These are phyloP conservation scores for Ctena decussata DNA, from an alignment of 2,888 invertebrate species.

Conservation along the genomic window DNA sequence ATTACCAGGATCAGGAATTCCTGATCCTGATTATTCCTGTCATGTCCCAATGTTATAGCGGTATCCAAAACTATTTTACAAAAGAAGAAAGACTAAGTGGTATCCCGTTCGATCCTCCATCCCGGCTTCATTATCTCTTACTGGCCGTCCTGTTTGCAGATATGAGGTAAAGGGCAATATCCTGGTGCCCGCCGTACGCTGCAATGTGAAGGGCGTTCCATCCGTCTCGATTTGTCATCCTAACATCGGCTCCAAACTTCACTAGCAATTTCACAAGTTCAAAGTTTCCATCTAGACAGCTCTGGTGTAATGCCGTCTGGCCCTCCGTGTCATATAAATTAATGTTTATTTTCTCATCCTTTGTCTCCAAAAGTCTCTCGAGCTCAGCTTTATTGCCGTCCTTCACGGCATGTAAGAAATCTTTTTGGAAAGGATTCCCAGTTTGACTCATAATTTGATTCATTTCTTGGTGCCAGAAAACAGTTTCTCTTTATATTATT, in stretches of 20 bases:
- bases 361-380: slow-evolving; percentile 83
- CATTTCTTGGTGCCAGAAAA: slow-evolving; percentile 18
- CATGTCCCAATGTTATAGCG: too few species aligned
- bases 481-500: neutral
- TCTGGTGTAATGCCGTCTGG: slow-evolving; percentile 86
- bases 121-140: neutral
- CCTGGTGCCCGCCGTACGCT: slow-evolving; percentile 86
- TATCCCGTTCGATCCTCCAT: neutral
- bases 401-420: slow-evolving; percentile 85
- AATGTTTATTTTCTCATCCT: slow-evolving; percentile 85
- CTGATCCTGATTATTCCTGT: too few species aligned
- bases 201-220: slow-evolving; percentile 87
- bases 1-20: too few species aligned
- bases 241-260: slow-evolving; percentile 86
- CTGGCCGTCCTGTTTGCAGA: slow-evolving; percentile 65
- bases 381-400: slow-evolving; percentile 85
- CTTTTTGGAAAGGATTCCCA: slow-evolving; percentile 78
- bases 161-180: slow-evolving; percentile 84
- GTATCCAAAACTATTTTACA: neutral
- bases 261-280: slow-evolving; percentile 87
- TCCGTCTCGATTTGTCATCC: slow-evolving; percentile 87
- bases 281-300: slow-evolving; percentile 86
- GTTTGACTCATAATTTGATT: slow-evolving; percentile 54
- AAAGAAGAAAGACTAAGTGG: slow-evolving; percentile 2
- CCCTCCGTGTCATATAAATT: slow-evolving; percentile 86